Evolutionary conservation across 2,888 invertebrate species (phyloP), one percentile per base, ranked within the genome.

Genomic region (Seira ritae): DNA sequence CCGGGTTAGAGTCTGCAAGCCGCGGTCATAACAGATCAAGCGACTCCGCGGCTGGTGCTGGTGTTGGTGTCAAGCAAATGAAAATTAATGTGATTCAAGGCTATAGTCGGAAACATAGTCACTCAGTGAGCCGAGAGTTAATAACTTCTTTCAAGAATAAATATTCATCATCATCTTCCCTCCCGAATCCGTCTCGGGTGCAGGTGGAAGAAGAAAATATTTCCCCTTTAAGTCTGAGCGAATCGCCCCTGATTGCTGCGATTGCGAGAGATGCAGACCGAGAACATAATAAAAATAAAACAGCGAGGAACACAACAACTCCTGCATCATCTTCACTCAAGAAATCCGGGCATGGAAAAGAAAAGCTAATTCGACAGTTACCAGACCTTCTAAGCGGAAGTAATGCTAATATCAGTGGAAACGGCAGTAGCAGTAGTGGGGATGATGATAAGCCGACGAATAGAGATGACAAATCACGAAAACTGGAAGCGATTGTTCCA

Each of bases 401-500:
- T 60, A 60, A 60, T n/a, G 60, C 60, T 60, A 60, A 60, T 60
- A 15, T n/a, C n/a, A n/a, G 17, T 70, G 17, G 8, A 17, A n/a
- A 46, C 1, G 19, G 8, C 1, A 10, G 3, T 6, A 37, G 20
- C 19, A 22, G 70, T 46, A 46, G 37, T 8, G 68, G 37, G 6
- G 6, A 15, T 31, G 19, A 8, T 66, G 66, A 8, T 6, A 66
- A 20, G n/a, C n/a, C n/a, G n/a, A n/a, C n/a, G n/a, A n/a, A n/a
- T n/a, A n/a, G n/a, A n/a, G n/a, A n/a, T n/a, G 42, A 70, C 15
- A 12, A 10, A 10, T 31, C 68, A 37, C 70, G 76, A n/a, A 84
- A 79, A 71, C 17, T 84, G 50, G 78, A 85, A 75, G 80, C 84
- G 2, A 78, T 84, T 72, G 78, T 85, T 15, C 85, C 82, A 42